A percentile compares a stretch with the other conserved stretches of the same genome.
phyloP scores from a whole-genome alignment of 2,888 invertebrate genomes.

The Tanaodytes sp. region DNA sequence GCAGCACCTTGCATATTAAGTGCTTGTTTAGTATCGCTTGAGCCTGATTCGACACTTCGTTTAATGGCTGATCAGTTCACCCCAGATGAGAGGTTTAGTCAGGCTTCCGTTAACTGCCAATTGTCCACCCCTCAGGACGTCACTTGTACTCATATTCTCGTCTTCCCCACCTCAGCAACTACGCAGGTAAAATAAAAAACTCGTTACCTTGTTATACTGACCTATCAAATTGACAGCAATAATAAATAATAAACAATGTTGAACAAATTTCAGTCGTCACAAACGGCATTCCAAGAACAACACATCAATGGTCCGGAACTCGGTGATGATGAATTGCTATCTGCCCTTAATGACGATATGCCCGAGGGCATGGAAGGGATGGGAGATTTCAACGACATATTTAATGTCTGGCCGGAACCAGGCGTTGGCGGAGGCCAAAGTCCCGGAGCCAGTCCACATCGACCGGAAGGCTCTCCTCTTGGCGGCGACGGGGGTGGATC shows the following conservation, averaged over 20 bases:
- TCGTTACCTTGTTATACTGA: too few species aligned
- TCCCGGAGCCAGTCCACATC: constrained; percentile 77
- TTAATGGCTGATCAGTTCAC: constrained; percentile 96
- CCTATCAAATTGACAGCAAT: too few species aligned
- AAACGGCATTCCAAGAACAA: constrained; percentile 81
- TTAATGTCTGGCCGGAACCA: constrained; percentile 80
- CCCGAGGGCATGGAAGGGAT: constrained; percentile 81
- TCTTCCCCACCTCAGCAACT: constrained; percentile 97
- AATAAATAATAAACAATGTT: too few species aligned
- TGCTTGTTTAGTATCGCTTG: constrained; percentile 97
- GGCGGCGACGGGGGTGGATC: constrained; percentile 71
- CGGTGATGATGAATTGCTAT: constrained; percentile 80
- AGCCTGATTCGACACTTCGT: constrained; percentile 87
- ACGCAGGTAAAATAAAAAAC: too few species aligned
- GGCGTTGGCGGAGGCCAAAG: constrained; percentile 76
- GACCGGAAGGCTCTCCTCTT: constrained; percentile 70
- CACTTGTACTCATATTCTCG: constrained; percentile 97
- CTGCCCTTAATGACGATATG: constrained; percentile 77
- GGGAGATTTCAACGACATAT: constrained; percentile 85
- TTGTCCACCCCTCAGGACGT: constrained; percentile 97
- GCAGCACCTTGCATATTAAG: constrained; percentile 94
- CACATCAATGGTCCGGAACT: constrained; percentile 80
- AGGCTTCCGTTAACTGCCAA: constrained; percentile 89
- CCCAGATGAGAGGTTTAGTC: constrained; percentile 93
- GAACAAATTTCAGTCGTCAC: constrained; percentile 77